Evolutionary conservation across 2,888 invertebrate species (phyloP), one percentile per base, ranked within the genome.

Genomic region (Acholoe squamosa): DNA sequence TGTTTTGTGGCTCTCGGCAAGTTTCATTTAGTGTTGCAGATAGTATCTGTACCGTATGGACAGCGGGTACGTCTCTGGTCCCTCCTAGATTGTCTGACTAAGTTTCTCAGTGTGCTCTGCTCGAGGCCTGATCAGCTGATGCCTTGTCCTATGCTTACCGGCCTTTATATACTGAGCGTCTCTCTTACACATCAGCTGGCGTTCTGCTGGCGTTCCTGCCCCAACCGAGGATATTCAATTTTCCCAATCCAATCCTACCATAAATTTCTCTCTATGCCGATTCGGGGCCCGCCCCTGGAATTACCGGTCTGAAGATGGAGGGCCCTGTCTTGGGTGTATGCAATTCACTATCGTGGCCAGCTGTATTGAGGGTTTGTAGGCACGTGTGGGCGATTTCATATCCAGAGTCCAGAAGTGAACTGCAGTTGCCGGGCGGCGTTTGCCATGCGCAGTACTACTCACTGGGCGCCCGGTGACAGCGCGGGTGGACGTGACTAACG

Each of bases 391-490:
- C 22, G 43, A 14, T 80, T 80, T 80, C 7, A 12, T 0, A 80
- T 80, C 16, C 80, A 80, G 33, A n/a, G 33, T 80, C 34, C 43
- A 16, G 14, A 19, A 43, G 7, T 3, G 7, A 3, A 16, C 80
- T 0, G 33, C 43, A 80, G 80, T 80, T 43, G 80, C 80, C 80
- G 80, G 80, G 80, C 43, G 80, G 80, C 14, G 80, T 14, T n/a
- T n/a, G 56, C 52, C 86, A 54, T 86, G 86, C 54, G 54, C 86
- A 22, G 28, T 22, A 12, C 12, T 22, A 25, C 25, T 16, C 86
- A 34, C 54, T 7, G n/a, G 52, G 14, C 31, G 86, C 86, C 86
- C 86, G 86, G 86, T 86, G 52, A 86, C 86, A 52, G 86, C 34
- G 28, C n/a, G 80, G 80, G 22, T 34, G 34, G 33, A 16, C 80